A percentile compares a stretch with the other conserved stretches of the same genome.
Conservation (phyloP, 2,797 vertebrate species). For the Remorina albescens region DNA sequence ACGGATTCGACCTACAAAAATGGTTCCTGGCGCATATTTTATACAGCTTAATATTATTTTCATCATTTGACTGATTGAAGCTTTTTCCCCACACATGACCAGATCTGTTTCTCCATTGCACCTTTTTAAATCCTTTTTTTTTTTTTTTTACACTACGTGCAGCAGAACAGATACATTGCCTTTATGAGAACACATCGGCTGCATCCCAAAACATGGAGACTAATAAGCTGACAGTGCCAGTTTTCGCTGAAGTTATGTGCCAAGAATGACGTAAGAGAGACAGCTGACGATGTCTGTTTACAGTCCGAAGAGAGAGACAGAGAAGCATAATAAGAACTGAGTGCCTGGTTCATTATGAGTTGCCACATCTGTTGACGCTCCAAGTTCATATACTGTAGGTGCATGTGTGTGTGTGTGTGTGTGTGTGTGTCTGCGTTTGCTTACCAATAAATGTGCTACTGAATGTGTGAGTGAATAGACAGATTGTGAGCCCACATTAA, state of each 20-base stretch:
- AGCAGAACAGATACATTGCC: background rate
- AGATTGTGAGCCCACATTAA: background rate
- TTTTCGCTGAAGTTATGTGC: constrained; percentile 22
- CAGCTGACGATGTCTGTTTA: constrained; percentile 15
- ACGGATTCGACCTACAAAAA: no score
- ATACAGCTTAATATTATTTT: background rate
- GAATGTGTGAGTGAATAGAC: constrained; percentile 41
- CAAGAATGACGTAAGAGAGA: constrained; percentile 42
- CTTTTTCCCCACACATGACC: background rate
- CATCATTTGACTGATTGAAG: background rate
- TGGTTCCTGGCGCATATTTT: no score
- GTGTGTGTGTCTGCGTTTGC: constrained; percentile 1
- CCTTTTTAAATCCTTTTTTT: background rate
- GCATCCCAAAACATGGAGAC: constrained; percentile 21
- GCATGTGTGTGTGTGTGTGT: constrained; percentile 1
- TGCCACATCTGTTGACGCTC: constrained; percentile 54
- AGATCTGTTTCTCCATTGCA: background rate
- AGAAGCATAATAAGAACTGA: constrained; percentile 20
- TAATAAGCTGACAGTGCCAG: constrained; percentile 11
- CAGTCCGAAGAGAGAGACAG: constrained; percentile 22
- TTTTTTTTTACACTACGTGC: background rate
- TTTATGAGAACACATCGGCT: background rate
- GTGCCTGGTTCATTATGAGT: constrained; percentile 59
- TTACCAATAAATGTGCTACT: constrained; percentile 24
- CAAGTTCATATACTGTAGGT: constrained; percentile 24